These are phyloP conservation scores for Sesamia inferens DNA, from an alignment of 2,888 invertebrate genomes.

Conservation along the genomic window DNA sequence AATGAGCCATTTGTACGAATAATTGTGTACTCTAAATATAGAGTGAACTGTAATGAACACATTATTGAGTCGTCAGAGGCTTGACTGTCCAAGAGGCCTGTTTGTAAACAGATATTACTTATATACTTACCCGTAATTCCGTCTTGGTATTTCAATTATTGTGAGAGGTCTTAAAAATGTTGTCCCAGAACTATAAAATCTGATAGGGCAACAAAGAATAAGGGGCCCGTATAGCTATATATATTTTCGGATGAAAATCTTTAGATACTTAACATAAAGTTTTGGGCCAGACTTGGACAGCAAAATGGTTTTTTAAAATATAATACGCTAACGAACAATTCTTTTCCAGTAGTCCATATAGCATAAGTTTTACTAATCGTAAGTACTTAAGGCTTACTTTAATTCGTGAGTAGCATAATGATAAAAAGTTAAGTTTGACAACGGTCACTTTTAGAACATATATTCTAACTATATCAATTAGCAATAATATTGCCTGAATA, in stretches of 20 bases:
- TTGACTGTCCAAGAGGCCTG: constrained; percentile 20
- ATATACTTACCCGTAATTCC: not conserved
- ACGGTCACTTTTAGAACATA: not conserved
- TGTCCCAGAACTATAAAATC: not conserved
- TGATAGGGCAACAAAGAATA: not conserved
- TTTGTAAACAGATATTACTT: constrained; percentile 36
- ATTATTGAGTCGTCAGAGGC: constrained; percentile 50
- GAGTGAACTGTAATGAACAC: constrained; percentile 58
- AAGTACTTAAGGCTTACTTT: not conserved
- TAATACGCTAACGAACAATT: too few species aligned
- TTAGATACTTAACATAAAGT: too few species aligned
- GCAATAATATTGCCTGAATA: too few species aligned
- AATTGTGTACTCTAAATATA: constrained; percentile 51
- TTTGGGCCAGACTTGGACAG: not conserved
- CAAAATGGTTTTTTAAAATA: too few species aligned
- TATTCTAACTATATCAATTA: not conserved
- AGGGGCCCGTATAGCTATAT: too few species aligned
- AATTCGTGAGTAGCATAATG: not conserved
- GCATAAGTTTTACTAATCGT: not conserved
- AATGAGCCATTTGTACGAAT: constrained; percentile 55
- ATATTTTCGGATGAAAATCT: not conserved
- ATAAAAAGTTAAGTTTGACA: not conserved
- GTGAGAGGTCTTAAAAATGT: not conserved
- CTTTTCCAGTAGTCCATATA: not conserved
- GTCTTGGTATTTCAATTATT: constrained; percentile 1